These are phyloP conservation scores for Prunella himalayana DNA, from an alignment of 2,113 vertebrate species.

Conservation along the genomic window DNA sequence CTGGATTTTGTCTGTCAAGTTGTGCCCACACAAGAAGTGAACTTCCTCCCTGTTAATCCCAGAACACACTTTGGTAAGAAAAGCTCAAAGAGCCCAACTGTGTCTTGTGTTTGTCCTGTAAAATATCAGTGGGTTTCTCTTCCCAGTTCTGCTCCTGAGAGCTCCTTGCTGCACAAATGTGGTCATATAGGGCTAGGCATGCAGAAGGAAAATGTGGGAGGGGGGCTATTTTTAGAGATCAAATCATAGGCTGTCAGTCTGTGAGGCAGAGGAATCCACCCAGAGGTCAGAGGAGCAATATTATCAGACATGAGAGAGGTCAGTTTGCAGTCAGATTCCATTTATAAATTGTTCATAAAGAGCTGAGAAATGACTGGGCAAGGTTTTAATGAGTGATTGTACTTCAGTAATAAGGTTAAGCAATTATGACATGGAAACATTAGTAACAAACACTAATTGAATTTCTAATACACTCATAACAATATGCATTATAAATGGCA, in stretches of 20 bases:
- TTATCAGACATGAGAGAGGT: neutral
- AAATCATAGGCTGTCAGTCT: neutral
- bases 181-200: no score
- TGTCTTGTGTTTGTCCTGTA: neutral
- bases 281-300: neutral
- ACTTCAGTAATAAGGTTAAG: slow-evolving; percentile 2
- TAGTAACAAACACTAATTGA: slow-evolving; percentile 20
- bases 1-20: neutral
- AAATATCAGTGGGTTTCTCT: neutral
- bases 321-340: neutral
- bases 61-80: neutral
- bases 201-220: neutral
- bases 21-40: neutral
- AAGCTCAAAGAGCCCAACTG: neutral
- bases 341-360: neutral
- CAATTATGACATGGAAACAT: neutral
- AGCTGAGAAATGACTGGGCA: neutral
- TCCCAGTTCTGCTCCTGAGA: neutral
- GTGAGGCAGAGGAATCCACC: neutral
- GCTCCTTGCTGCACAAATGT: neutral
- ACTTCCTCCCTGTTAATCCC: neutral
- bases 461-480: neutral
- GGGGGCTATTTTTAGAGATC: neutral
- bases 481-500: neutral
- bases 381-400: neutral